A percentile compares a stretch with the other conserved stretches of the same genome.
Evolutionary conservation across 2,113 vertebrate genomes (phyloP).

Genomic region (Myrmecobius fasciatus): DNA sequence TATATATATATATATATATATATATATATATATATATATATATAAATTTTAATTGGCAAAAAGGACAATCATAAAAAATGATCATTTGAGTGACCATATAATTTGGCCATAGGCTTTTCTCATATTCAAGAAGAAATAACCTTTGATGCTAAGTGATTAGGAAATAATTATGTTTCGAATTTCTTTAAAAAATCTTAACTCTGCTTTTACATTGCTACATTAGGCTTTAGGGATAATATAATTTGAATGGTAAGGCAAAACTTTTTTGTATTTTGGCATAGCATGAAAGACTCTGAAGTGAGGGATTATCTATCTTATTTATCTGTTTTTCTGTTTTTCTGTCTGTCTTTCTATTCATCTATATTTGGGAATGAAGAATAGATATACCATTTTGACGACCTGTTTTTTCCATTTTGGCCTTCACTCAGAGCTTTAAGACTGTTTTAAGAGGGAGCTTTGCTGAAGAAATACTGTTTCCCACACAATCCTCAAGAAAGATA

Average conservation of each 20-base stretch:
- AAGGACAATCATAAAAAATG: neutral
- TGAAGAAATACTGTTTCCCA: neutral
- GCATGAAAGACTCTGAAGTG: too few relatives aligned
- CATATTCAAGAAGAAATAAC: slow-evolving; percentile 6
- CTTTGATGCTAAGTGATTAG: neutral
- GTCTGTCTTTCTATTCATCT: too few relatives aligned
- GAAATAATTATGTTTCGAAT: slow-evolving; percentile 4
- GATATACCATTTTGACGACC: neutral
- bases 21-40: too few relatives aligned
- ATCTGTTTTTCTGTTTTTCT: too few relatives aligned
- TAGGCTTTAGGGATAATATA: neutral
- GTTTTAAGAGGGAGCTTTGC: neutral
- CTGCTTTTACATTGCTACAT: neutral
- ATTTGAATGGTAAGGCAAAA: too few relatives aligned
- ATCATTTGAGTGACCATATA: slow-evolving; percentile 32
- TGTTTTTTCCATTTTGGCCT: neutral
- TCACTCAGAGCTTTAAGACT: neutral
- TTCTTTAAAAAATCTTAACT: slow-evolving; percentile 19
- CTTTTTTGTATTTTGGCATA: too few relatives aligned
- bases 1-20: too few relatives aligned
- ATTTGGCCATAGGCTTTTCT: slow-evolving; percentile 35
- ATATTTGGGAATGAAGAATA: neutral
- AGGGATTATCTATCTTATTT: too few relatives aligned
- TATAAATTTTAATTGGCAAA: slow-evolving; percentile 44
- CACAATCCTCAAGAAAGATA: neutral